These are phyloP conservation scores for Arion vulgaris DNA, from an alignment of 1,140 invertebrate genomes.

Conservation along the genomic window DNA sequence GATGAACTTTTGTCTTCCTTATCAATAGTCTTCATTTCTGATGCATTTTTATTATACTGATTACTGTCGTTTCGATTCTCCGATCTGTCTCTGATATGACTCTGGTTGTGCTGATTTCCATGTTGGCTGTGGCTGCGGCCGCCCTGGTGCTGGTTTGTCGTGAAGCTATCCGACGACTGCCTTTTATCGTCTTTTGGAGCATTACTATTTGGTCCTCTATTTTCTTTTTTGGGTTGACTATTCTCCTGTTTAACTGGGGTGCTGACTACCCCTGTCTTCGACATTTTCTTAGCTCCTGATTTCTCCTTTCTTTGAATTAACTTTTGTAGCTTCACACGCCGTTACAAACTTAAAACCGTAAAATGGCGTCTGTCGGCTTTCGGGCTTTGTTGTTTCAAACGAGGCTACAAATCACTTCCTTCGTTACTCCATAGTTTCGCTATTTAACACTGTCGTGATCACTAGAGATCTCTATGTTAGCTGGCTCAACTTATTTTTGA, in stretches of 20 bases:
- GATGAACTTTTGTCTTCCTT: conserved; percentile 31
- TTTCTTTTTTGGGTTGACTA: conserved; percentile 36
- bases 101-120: conserved; percentile 5
- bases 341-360: background rate
- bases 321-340: background rate
- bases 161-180: conserved; percentile 22
- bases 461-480: too few relatives aligned
- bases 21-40: background rate
- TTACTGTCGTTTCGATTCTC: conserved; percentile 28
- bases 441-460: too few relatives aligned
- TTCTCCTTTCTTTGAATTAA: background rate
- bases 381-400: conserved; percentile 18
- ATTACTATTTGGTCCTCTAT: conserved; percentile 5
- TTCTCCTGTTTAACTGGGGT: conserved; percentile 39
- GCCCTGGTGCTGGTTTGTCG: background rate
- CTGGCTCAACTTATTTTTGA: too few relatives aligned
- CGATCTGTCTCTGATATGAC: conserved; percentile 20
- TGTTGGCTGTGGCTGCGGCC: background rate
- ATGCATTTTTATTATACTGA: conserved; percentile 26
- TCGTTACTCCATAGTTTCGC: background rate
- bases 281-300: conserved; percentile 19
- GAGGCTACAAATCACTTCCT: conserved; percentile 3
- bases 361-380: conserved; percentile 28
- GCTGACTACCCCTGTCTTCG: conserved; percentile 28
- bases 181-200: background rate